Conservation (phyloP, 2,888 invertebrate species). For the Tiliacea citrago region DNA sequence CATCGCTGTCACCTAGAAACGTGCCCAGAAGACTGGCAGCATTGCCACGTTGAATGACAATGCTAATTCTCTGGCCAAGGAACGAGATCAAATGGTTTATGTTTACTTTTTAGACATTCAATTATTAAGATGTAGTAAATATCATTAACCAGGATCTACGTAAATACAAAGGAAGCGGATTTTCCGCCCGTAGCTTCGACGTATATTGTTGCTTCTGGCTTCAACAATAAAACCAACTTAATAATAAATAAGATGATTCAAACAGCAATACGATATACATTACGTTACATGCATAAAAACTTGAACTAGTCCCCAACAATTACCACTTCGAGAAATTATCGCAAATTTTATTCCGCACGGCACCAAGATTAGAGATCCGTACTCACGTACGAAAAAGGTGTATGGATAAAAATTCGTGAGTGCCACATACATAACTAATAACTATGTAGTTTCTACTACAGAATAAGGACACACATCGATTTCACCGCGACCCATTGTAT, state of each 20-base stretch:
- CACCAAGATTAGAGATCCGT: constrained; percentile 57
- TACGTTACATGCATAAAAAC: neutral
- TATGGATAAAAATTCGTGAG: constrained; percentile 63
- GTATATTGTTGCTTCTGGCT: neutral
- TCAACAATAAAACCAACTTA: neutral
- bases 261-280: neutral
- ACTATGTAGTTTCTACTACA: constrained; percentile 59
- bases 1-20: no score
- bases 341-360: constrained; percentile 54
- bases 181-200: neutral
- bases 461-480: constrained; percentile 75
- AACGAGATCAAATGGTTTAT: no score
- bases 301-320: constrained; percentile 4
- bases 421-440: constrained; percentile 68
- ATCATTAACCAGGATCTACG: neutral
- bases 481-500: constrained; percentile 82
- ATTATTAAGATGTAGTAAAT: neutral
- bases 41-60: no score
- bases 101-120: no score
- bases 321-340: constrained; percentile 20
- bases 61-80: no score
- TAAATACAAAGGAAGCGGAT: neutral
- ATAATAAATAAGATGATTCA: neutral
- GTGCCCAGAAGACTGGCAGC: no score
- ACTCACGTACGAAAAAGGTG: constrained; percentile 52